These are phyloP conservation scores for Epirrhoe tristata DNA, from an alignment of 2,888 invertebrate species.

Conservation along the genomic window DNA sequence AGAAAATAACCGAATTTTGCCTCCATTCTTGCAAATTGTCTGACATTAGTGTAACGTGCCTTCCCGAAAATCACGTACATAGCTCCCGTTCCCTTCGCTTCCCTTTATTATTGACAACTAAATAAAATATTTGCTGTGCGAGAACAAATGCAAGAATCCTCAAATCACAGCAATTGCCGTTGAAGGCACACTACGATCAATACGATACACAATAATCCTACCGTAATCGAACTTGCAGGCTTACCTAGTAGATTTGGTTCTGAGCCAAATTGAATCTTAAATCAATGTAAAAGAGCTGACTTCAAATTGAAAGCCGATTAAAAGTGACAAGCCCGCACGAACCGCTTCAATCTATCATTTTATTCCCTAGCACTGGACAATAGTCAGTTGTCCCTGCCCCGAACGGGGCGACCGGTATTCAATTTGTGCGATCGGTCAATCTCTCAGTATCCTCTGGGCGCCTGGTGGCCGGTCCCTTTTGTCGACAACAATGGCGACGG, in stretches of 20 bases:
- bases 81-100: background rate
- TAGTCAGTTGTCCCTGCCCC: slow-evolving; percentile 65
- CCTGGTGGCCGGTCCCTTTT: slow-evolving; percentile 69
- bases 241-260: background rate
- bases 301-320: slow-evolving; percentile 10
- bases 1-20: background rate
- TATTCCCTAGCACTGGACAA: slow-evolving; percentile 57
- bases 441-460: slow-evolving; percentile 68
- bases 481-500: slow-evolving; percentile 70
- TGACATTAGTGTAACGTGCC: slow-evolving; percentile 9
- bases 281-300: background rate
- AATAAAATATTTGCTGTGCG: slow-evolving; percentile 9
- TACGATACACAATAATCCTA: background rate
- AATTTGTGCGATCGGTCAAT: slow-evolving; percentile 81
- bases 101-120: slow-evolving; percentile 43
- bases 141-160: background rate
- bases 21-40: slow-evolving; percentile 8
- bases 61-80: slow-evolving; percentile 14
- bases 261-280: slow-evolving; percentile 12
- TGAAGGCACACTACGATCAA: background rate
- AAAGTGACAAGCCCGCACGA: slow-evolving; percentile 4
- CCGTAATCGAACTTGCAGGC: background rate
- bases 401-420: slow-evolving; percentile 71
- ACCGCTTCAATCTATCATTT: slow-evolving; percentile 39
- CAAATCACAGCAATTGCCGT: background rate